Conservation (phyloP, 1,140 invertebrate species). For the Protaetia brevitarsis region DNA sequence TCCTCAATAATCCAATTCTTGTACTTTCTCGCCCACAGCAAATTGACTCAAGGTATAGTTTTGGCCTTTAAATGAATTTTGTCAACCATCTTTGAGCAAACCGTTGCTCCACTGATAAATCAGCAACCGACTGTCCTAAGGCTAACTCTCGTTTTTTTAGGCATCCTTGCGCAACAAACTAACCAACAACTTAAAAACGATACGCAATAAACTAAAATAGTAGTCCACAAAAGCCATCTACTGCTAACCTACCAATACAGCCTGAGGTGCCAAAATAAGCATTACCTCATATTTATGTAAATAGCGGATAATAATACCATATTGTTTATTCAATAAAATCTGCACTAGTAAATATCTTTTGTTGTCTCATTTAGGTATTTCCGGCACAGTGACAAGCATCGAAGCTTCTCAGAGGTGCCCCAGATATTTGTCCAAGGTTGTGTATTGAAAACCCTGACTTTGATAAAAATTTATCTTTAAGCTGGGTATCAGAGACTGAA, state of each 20-base stretch:
- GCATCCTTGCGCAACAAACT: not conserved
- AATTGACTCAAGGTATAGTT: too few relatives aligned
- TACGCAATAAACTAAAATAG: not conserved
- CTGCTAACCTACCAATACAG: not conserved
- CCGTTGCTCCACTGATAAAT: too few relatives aligned
- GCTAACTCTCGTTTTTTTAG: not conserved
- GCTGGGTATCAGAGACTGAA: too few relatives aligned
- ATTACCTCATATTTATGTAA: not conserved
- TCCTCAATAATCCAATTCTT: too few relatives aligned
- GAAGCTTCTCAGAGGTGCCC: not conserved
- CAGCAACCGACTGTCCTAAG: too few relatives aligned
- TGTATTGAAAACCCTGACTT: not conserved
- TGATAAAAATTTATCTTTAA: too few relatives aligned
- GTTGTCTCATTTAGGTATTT: not conserved
- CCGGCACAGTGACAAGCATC: not conserved
- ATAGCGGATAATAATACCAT: too few relatives aligned
- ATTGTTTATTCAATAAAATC: not conserved
- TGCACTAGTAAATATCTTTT: not conserved
- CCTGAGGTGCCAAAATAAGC: not conserved
- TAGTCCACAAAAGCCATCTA: not conserved
- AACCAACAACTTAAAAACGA: not conserved
- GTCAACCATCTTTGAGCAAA: too few relatives aligned
- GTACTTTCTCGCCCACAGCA: too few relatives aligned
- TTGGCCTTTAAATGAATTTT: too few relatives aligned
- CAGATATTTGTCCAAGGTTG: not conserved